phyloP scores from a whole-genome alignment of 2,113 vertebrate genomes.

The Paradoxurus hermaphroditus region DNA sequence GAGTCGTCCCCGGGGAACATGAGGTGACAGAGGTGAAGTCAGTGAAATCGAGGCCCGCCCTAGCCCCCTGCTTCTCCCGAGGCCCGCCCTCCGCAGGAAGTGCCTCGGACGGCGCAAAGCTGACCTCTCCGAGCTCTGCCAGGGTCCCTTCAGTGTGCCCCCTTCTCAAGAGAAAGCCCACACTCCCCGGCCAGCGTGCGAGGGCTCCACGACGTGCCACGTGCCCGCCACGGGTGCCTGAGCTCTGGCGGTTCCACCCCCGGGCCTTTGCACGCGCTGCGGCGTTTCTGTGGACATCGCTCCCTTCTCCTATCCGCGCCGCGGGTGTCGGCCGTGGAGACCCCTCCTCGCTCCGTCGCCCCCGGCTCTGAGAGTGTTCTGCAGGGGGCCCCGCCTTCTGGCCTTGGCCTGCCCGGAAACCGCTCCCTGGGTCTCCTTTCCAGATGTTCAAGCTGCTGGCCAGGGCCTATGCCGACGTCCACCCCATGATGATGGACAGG shows the following conservation, averaged over 20 bases:
- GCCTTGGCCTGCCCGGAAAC: accelerated
- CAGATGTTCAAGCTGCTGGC: slow-evolving; percentile 94
- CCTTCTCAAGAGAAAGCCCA: neutral
- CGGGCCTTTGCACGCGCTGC: accelerated
- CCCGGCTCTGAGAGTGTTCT: accelerated
- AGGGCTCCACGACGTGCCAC: accelerated
- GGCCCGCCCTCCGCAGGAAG: neutral
- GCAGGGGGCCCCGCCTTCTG: neutral
- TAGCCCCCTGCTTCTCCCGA: accelerated
- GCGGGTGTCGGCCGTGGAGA: accelerated
- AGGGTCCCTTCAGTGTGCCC: accelerated
- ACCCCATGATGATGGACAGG: slow-evolving; percentile 91
- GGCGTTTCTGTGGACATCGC: accelerated
- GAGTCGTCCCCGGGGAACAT: accelerated
- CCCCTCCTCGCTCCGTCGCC: accelerated
- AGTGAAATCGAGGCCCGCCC: accelerated
- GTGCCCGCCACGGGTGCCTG: accelerated
- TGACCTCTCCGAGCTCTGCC: neutral
- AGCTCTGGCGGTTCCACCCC: neutral
- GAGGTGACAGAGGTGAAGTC: neutral
- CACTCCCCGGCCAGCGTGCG: accelerated
- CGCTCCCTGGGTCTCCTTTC: neutral
- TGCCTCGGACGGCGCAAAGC: neutral
- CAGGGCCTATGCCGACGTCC: slow-evolving; percentile 91
- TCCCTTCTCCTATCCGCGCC: neutral